phyloP scores from a whole-genome alignment of 1,140 invertebrate genomes.

The Euwallacea fornicatus region DNA sequence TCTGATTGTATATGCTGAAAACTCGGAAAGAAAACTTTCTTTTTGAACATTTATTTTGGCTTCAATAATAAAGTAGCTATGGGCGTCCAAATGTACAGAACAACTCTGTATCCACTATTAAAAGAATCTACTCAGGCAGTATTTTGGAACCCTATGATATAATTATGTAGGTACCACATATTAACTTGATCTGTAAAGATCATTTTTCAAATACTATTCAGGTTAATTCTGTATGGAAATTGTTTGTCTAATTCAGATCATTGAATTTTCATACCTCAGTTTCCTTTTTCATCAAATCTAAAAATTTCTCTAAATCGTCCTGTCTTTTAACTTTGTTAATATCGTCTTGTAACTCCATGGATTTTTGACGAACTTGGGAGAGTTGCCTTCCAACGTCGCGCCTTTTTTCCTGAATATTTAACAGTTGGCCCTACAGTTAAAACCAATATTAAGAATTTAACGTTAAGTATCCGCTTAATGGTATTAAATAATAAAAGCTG shows the following conservation, averaged over 20 bases:
- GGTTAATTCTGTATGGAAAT: not conserved
- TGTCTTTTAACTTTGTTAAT: conserved; percentile 50
- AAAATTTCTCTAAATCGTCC: conserved; percentile 47
- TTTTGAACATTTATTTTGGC: too few species aligned
- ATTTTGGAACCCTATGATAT: too few species aligned
- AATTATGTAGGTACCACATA: too few species aligned
- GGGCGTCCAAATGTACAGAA: too few species aligned
- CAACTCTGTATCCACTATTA: too few species aligned
- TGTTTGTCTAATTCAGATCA: not conserved
- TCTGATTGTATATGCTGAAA: too few species aligned
- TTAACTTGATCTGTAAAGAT: too few species aligned
- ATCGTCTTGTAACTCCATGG: conserved; percentile 49
- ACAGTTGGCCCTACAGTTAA: conserved; percentile 44
- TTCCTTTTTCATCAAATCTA: conserved; percentile 50
- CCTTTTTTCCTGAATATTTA: conserved; percentile 48
- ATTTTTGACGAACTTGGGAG: conserved; percentile 44
- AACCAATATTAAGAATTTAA: not conserved
- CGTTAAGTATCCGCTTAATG: not conserved
- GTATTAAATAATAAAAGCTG: not conserved
- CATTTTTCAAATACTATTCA: too few species aligned
- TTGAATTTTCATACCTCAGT: conserved; percentile 40
- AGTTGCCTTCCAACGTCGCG: conserved; percentile 45
- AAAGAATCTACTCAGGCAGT: too few species aligned
- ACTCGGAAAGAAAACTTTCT: too few species aligned
- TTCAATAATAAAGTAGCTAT: too few species aligned